Percentiles rank a stretch among this genome's conserved stretches.
These are phyloP conservation scores for Xestia xanthographa DNA, from an alignment of 2,888 invertebrate species.

Conservation along the genomic window DNA sequence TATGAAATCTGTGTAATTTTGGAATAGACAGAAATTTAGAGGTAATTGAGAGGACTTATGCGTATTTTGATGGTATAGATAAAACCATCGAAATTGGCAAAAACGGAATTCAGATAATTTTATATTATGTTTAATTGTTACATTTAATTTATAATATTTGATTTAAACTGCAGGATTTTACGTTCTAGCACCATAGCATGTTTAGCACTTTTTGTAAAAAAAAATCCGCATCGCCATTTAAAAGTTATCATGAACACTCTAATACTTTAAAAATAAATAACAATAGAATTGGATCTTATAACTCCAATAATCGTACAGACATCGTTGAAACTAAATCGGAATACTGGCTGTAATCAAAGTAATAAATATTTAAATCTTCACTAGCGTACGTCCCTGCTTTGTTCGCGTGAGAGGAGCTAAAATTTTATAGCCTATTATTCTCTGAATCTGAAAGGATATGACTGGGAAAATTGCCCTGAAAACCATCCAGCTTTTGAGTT, in stretches of 20 bases:
- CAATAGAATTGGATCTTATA: conserved; percentile 21
- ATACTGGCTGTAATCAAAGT: conserved; percentile 62
- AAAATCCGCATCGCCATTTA: neutral
- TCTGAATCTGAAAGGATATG: conserved; percentile 61
- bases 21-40: neutral
- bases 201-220: no score
- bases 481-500: conserved; percentile 59
- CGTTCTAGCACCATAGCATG: neutral
- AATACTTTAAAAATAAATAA: conserved; percentile 27
- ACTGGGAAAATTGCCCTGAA: conserved; percentile 65
- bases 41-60: neutral
- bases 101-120: neutral
- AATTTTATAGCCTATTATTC: conserved; percentile 65
- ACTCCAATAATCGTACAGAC: conserved; percentile 27
- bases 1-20: conserved; percentile 26
- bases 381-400: conserved; percentile 52
- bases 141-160: neutral
- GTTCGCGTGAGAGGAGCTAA: conserved; percentile 58
- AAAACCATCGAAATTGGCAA: neutral
- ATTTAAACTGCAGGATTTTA: neutral
- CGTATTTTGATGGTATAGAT: neutral
- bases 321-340: conserved; percentile 48
- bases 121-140: neutral
- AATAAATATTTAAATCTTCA: conserved; percentile 63
- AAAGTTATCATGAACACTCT: neutral